Base-by-base conservation (phyloP, 2,113 vertebrate genomes). In the Nycticorax nycticorax region DNA sequence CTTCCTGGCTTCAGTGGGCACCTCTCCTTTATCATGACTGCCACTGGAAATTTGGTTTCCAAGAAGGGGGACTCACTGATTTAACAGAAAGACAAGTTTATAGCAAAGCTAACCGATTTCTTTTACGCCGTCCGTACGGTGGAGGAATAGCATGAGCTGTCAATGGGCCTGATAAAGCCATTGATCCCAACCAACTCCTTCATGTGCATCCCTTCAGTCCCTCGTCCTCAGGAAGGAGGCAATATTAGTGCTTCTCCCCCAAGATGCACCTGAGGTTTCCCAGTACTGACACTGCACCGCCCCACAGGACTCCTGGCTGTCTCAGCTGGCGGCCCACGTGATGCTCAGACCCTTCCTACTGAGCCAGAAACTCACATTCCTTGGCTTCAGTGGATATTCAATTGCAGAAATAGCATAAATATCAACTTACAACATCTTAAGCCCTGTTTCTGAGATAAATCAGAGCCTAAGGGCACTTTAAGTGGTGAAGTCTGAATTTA, bases 311-410 rank as follows among this genome's bases (percentile, higher is more conserved):
- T 98, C 90, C 96, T 97, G 45, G 98, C 95, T 83, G 97, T 96
- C 89, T 98, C 98, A 90, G 96, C 98, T 37, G 98, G 97, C 14
- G 94, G 97, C 60, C 98, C 98, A 98, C 8, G 72, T 98, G 91
- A 98, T 94, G 80, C 97, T 98, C 96, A 98, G 93, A 95, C 97
- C 97, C 89, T 94, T 98, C 73, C 98, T 97, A 96, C 95, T 90
- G 76, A 97, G 95, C 73, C 98, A 95, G 94, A 98, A 97, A 96
- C 96, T 98, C 96, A 98, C 98, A 87, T 98, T 98, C 71, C 97
- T 97, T 93, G 98, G 94, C 97, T 98, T 97, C 76, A 94, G 79
- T 88, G 97, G 97, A 96, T 97, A 98, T 73, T 95, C 97, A 88
- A 93, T 95, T 98, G 92, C 74, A 93, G 32, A 97, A 93, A 82